phyloP scores from a whole-genome alignment of 1,140 invertebrate genomes.

The Drosophila lowei region DNA sequence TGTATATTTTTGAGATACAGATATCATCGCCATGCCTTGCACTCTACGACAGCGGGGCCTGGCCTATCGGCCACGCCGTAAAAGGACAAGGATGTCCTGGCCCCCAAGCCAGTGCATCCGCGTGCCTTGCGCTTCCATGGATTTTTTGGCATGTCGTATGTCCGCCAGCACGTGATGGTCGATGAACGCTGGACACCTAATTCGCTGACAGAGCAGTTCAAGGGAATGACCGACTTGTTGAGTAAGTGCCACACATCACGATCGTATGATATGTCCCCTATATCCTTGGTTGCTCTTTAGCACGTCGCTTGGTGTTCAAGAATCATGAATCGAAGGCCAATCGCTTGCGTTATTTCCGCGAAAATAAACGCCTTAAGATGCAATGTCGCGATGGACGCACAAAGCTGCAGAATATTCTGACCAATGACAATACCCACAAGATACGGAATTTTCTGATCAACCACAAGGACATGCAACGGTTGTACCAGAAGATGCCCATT shows the following conservation, averaged over 20 bases:
- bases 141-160: slow-evolving; percentile 69
- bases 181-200: slow-evolving; percentile 73
- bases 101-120: slow-evolving; percentile 75
- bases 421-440: slow-evolving; percentile 59
- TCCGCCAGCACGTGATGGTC: slow-evolving; percentile 70
- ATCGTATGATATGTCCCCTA: background rate
- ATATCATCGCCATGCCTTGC: slow-evolving; percentile 51
- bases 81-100: slow-evolving; percentile 57
- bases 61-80: slow-evolving; percentile 10
- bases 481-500: slow-evolving; percentile 79
- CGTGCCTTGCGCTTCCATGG: slow-evolving; percentile 66
- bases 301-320: slow-evolving; percentile 65
- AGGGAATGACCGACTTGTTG: slow-evolving; percentile 70
- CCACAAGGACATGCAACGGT: slow-evolving; percentile 72
- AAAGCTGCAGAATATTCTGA: slow-evolving; percentile 68
- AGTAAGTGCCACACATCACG: slow-evolving; percentile 35
- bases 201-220: slow-evolving; percentile 70
- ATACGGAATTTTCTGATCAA: slow-evolving; percentile 73
- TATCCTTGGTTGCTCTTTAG: slow-evolving; percentile 18
- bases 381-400: slow-evolving; percentile 73
- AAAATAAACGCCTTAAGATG: slow-evolving; percentile 60
- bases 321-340: slow-evolving; percentile 65
- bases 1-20: background rate
- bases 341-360: slow-evolving; percentile 51
- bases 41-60: slow-evolving; percentile 48